Base-by-base conservation (phyloP, 2,888 invertebrate genomes). In the Drosophila sordidula region DNA sequence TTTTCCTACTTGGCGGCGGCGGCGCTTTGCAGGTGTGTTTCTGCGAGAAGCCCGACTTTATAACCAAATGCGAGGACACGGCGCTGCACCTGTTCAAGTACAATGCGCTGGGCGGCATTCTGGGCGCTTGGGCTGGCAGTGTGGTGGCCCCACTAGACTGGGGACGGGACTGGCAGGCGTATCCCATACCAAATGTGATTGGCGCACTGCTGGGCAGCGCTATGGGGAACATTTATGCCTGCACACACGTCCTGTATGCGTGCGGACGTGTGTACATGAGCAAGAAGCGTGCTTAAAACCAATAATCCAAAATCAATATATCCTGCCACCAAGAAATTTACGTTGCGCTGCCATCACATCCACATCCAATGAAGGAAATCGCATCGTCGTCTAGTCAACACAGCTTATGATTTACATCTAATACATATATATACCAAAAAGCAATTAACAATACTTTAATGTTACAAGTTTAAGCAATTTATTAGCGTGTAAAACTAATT, bases 81-180 rank as follows among this genome's bases (percentile, higher is more conserved):
- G 90, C 92, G 0, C 70, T 92, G 45, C 89, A 91, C 72, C 67
- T 92, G 1, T 90, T 91, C 50, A 92, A 92, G 62, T 91, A 92
- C 50, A 92, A 91, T 77, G 91, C 92, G 0, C 78, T 90, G 14
- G 92, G 92, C 5, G 91, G 90, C 14, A 91, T 96, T 36, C 83
- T 95, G 26, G 97, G 97, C 6, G 95, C 96, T 11, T 97, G 97
- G 97, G 92, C 92, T 11, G 96, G 97, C 9, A 96, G 96, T 8
- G 93, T 96, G 70, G 95, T 96, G 3, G 95, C 97, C 62, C 97
- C 97, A 1, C 92, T 97, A 38, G 97, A 97, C 90, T 97, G 97
- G 97, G 96, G 97, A 88, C 93, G 95, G 68, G 95, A 96, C 11
- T 97, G 97, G 96, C 97, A 97, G 93, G 65, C 83, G 0, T 95